Conservation (phyloP, 2,888 invertebrate species). For the Anarsia innoxiella region DNA sequence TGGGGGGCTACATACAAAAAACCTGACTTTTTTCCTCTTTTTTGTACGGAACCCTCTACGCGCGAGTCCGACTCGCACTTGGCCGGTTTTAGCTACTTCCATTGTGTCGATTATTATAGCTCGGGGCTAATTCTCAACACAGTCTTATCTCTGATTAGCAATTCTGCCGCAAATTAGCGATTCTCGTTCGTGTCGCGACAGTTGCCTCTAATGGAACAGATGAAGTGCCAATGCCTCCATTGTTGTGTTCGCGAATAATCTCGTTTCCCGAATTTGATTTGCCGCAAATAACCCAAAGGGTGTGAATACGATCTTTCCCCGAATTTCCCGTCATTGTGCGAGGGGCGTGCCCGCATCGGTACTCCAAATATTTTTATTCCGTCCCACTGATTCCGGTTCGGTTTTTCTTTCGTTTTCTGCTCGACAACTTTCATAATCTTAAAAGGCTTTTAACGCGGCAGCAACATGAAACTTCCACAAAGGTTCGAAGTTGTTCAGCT, state of each 20-base stretch:
- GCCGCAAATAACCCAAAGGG: constrained; percentile 7
- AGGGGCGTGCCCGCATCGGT: neutral
- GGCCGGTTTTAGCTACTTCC: no score
- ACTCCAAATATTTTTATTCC: constrained; percentile 3
- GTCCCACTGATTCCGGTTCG: neutral
- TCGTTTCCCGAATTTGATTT: constrained; percentile 8
- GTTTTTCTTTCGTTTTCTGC: neutral
- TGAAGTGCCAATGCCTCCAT: neutral
- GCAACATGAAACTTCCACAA: neutral
- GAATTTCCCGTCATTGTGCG: constrained; percentile 1
- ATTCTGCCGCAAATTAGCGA: neutral
- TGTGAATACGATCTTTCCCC: constrained; percentile 1
- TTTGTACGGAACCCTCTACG: no score
- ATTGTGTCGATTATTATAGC: no score
- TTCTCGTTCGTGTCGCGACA: neutral
- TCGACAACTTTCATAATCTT: neutral
- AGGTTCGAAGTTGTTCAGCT: neutral
- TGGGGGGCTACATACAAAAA: no score
- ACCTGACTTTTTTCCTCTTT: no score
- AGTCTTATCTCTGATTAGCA: neutral
- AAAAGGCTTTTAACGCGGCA: neutral
- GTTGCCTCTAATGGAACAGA: neutral
- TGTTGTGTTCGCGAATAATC: constrained; percentile 6
- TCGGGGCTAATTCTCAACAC: no score
- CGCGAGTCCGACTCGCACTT: no score